A percentile compares a stretch with the other conserved stretches of the same genome.
Evolutionary conservation across 2,113 vertebrate genomes (phyloP).

Genomic region (Leptocoma aspasia): DNA sequence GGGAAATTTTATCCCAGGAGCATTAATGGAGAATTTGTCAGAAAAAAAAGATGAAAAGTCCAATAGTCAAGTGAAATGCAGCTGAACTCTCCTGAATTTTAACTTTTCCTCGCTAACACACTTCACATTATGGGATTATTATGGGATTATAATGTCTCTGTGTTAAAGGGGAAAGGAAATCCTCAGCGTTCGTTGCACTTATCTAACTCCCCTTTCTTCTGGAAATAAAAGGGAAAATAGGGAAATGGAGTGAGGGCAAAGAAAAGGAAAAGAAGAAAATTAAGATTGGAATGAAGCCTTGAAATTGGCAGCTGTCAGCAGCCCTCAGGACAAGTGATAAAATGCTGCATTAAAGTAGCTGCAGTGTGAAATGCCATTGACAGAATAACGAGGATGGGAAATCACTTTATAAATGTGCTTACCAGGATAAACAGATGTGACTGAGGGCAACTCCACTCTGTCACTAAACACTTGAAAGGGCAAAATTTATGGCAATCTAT

Average conservation of each 20-base stretch:
- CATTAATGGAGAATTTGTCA: slow-evolving; percentile 1
- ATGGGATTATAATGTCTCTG: background rate
- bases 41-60: background rate
- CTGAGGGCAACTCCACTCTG: slow-evolving; percentile 29
- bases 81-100: background rate
- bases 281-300: background rate
- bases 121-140: background rate
- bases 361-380: slow-evolving; percentile 57
- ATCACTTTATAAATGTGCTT: slow-evolving; percentile 54
- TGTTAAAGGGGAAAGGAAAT: background rate
- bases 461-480: slow-evolving; percentile 35
- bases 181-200: fast-evolving
- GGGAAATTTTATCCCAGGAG: background rate
- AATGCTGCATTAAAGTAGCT: slow-evolving; percentile 52
- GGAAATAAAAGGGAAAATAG: background rate
- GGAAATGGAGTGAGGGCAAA: background rate
- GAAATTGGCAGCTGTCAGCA: slow-evolving; percentile 43
- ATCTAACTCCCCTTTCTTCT: background rate
- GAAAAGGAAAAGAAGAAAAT: background rate
- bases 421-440: slow-evolving; percentile 58
- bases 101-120: background rate
- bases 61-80: background rate
- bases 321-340: slow-evolving; percentile 55
- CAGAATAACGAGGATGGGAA: slow-evolving; percentile 35
- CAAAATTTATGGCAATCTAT: slow-evolving; percentile 18